Base-by-base conservation (phyloP, 2,888 invertebrate genomes). In the Crocallis elinguaria region DNA sequence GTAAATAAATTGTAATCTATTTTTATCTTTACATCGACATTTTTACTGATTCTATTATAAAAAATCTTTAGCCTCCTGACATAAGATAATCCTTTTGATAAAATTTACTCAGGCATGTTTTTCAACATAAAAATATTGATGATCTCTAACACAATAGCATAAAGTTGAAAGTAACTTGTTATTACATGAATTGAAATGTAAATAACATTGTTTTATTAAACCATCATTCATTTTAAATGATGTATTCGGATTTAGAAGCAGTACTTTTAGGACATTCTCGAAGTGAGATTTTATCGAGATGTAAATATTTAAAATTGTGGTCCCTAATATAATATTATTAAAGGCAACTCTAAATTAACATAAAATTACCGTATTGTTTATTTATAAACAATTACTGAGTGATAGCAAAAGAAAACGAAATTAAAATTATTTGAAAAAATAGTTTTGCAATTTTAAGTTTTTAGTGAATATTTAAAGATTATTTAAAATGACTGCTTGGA, bases 311-410 rank as follows among this genome's bases (percentile, higher is more conserved):
- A 7, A 32, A 17, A 30, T 30, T 8, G 16, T 17, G 8, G 19
- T 42, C 11, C 2, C 1, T 4, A 32, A 30, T n/a, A n/a, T n/a
- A n/a, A n/a, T n/a, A n/a, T n/a, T n/a, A 21, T 9, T 3, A 43
- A 9, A 9, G 33, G 11, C 7, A 11, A 35, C 3, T 57, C 13
- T 9, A 21, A 16, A 29, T 13, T 5, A 11, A 21, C 2, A 5
- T 17, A n/a, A n/a, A n/a, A 50, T 51, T 51, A 60, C 51, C 49
- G 35, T 59, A 54, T 36, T 56, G 62, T 58, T 58, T 61, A 33
- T 14, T 8, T 30, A 38, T 41, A 56, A 73, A 69, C 64, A 49
- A 61, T 44, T 46, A 48, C 46, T 48, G 60, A 25, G 66, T 71
- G 62, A 67, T 62, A 45, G 41, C 44, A 36, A 17, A 6, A 23